Percentiles rank a stretch among this genome's conserved stretches.
Evolutionary conservation across 2,113 vertebrate species (phyloP).

Genomic region (Nothoprocta pentlandii): DNA sequence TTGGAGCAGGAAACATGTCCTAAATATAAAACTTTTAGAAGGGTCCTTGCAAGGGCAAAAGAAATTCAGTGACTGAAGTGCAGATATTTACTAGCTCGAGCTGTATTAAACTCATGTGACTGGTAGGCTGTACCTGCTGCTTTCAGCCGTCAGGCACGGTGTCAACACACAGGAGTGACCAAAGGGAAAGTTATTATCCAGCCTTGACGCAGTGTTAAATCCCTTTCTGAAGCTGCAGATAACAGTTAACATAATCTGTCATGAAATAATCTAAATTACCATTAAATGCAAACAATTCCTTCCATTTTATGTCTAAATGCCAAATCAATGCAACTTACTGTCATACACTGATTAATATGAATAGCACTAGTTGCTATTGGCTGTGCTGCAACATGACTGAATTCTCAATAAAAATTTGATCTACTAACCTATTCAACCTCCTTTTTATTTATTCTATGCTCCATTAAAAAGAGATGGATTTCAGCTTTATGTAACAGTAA

Average conservation of each 20-base stretch:
- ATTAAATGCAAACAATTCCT: slow-evolving; percentile 5
- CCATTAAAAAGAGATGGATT: neutral
- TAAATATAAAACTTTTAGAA: neutral
- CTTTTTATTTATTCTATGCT: neutral
- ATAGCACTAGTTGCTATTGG: neutral
- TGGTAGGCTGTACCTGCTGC: neutral
- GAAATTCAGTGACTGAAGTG: neutral
- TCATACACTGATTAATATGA: neutral
- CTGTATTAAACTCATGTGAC: neutral
- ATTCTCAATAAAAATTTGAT: neutral
- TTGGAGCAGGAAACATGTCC: neutral
- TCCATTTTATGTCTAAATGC: slow-evolving; percentile 15
- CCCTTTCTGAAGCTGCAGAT: neutral
- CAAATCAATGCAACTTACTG: neutral
- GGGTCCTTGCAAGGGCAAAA: neutral
- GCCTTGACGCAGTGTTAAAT: slow-evolving; percentile 18
- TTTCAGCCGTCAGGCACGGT: neutral
- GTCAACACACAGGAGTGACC: neutral
- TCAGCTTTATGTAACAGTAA: neutral
- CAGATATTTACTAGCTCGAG: neutral
- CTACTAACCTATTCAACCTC: neutral
- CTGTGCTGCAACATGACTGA: neutral
- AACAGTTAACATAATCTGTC: slow-evolving; percentile 4
- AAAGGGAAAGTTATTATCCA: slow-evolving; percentile 2
- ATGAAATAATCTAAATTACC: neutral